Percentiles rank a stretch among this genome's conserved stretches.
These are phyloP conservation scores for Perizoma affinitatum DNA, from an alignment of 2,888 invertebrate species.

Conservation along the genomic window DNA sequence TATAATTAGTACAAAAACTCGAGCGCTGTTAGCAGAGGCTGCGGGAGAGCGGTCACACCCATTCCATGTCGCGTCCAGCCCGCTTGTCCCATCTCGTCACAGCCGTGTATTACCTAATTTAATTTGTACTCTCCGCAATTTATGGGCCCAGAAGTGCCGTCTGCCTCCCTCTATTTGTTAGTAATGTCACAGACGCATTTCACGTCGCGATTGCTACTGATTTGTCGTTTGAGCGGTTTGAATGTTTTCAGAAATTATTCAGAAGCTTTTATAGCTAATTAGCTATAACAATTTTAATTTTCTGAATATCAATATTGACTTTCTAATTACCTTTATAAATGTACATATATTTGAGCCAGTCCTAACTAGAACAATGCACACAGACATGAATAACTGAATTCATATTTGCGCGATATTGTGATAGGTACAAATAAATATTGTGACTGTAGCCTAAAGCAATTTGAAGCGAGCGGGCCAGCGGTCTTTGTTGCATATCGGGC, in stretches of 20 bases:
- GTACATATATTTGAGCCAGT: background rate
- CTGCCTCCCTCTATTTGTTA: constrained; percentile 65
- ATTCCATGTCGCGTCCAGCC: constrained; percentile 72
- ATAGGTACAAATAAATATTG: constrained; percentile 72
- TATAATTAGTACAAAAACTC: constrained; percentile 32
- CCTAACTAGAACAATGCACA: constrained; percentile 7
- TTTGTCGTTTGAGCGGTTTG: constrained; percentile 25
- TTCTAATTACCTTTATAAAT: too few species aligned
- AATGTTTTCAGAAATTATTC: constrained; percentile 11
- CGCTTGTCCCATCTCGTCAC: constrained; percentile 78
- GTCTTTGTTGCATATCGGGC: constrained; percentile 83
- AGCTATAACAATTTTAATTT: too few species aligned
- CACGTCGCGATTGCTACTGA: constrained; percentile 31
- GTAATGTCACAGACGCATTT: constrained; percentile 46
- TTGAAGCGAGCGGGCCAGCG: constrained; percentile 74
- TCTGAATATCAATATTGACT: too few species aligned
- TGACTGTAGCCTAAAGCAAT: constrained; percentile 81
- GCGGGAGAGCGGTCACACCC: constrained; percentile 67
- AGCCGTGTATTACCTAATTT: constrained; percentile 82
- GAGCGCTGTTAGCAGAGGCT: constrained; percentile 31
- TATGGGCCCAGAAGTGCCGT: constrained; percentile 75
- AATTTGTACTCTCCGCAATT: constrained; percentile 81
- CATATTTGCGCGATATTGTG: constrained; percentile 65
- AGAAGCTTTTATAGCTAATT: background rate
- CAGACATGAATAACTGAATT: constrained; percentile 56